Conservation (phyloP, 2,113 vertebrate genomes). For the Castor canadensis region DNA sequence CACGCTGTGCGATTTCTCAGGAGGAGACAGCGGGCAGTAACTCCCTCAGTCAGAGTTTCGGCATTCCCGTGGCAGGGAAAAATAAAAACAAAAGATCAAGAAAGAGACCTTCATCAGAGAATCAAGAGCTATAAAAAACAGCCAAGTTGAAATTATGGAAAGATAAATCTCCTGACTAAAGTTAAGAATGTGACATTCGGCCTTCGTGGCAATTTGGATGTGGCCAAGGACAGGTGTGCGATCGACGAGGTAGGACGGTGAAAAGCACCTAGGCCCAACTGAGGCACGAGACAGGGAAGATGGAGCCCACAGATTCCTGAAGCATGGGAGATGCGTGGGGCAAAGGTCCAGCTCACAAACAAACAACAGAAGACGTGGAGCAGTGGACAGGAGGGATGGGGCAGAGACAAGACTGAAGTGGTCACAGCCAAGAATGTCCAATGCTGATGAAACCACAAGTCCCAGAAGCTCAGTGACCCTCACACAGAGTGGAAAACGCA, state of each 20-base stretch:
- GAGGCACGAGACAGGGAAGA: background rate
- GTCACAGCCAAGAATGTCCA: background rate
- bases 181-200: background rate
- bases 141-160: background rate
- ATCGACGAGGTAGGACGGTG: background rate
- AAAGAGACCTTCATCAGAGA: conserved; percentile 7
- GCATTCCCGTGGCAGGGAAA: background rate
- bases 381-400: background rate
- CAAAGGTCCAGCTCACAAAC: background rate
- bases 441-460: background rate
- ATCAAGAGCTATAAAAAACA: background rate
- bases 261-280: no score
- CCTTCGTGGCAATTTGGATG: background rate
- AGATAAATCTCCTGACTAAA: background rate
- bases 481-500: conserved; percentile 4
- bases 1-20: background rate
- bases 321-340: background rate
- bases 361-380: no score
- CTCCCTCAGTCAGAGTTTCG: background rate
- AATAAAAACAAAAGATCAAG: background rate
- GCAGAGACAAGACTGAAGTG: background rate
- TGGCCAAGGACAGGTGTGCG: background rate
- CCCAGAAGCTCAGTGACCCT: background rate
- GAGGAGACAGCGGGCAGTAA: background rate
- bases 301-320: background rate